A percentile compares a stretch with the other conserved stretches of the same genome.
Conservation (phyloP, 2,113 vertebrate species). For the Fregetta grallaria region DNA sequence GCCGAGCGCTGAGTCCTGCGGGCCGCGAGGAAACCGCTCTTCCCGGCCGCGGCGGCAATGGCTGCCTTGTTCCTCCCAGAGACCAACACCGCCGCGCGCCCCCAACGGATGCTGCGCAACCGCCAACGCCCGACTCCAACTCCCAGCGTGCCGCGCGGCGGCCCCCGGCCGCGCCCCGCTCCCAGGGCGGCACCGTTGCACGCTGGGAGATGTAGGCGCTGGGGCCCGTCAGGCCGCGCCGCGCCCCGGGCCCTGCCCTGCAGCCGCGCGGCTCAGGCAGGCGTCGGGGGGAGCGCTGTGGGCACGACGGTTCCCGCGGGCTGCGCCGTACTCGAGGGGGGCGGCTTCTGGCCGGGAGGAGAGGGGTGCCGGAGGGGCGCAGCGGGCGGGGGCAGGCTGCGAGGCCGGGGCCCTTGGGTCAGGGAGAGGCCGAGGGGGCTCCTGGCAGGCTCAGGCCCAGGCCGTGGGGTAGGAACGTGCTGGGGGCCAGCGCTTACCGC, state of each 20-base stretch:
- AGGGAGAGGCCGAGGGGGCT: not conserved
- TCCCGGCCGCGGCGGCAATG: conserved; percentile 27
- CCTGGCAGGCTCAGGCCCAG: fast-evolving
- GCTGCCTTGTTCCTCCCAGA: not conserved
- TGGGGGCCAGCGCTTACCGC: not conserved
- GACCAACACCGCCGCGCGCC: not conserved
- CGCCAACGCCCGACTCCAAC: not conserved
- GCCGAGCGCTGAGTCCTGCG: not conserved
- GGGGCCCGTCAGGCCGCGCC: not conserved
- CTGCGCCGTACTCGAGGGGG: too few relatives aligned
- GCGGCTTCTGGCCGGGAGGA: not conserved
- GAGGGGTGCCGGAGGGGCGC: not conserved
- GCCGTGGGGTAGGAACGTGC: fast-evolving
- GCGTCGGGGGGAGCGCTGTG: not conserved
- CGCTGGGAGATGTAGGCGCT: not conserved
- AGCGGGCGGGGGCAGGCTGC: not conserved
- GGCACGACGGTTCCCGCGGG: not conserved
- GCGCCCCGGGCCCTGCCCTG: not conserved
- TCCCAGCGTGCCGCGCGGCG: not conserved
- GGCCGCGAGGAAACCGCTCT: not conserved
- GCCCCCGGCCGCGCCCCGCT: not conserved
- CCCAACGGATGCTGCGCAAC: not conserved
- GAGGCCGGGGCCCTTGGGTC: too few relatives aligned
- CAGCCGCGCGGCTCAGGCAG: not conserved
- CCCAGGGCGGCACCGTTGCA: not conserved